Conservation (phyloP, 2,113 vertebrate genomes). For the Seriola rivoliana region DNA sequence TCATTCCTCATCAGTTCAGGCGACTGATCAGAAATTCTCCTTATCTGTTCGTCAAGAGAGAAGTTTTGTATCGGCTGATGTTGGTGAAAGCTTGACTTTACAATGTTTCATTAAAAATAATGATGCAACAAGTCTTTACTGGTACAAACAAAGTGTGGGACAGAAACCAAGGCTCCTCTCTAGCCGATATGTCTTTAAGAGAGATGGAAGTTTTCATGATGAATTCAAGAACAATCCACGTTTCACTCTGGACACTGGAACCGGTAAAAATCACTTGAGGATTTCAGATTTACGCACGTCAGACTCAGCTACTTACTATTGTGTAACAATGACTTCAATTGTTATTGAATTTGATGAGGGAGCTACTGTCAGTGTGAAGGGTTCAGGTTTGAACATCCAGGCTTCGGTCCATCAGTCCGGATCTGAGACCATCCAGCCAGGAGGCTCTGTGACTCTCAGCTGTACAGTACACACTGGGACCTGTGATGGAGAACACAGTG, state of each 20-base stretch:
- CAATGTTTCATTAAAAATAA: slow-evolving; percentile 20
- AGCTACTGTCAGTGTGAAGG: neutral
- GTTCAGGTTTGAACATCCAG: too few relatives aligned
- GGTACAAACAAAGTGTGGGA: slow-evolving; percentile 65
- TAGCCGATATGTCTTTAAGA: neutral
- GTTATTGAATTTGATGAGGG: neutral
- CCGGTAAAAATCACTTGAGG: slow-evolving; percentile 8
- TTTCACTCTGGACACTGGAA: neutral
- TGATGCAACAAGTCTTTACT: too few relatives aligned
- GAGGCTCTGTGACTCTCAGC: too few relatives aligned
- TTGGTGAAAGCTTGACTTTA: slow-evolving; percentile 12
- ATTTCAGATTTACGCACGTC: slow-evolving; percentile 42
- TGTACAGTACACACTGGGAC: too few relatives aligned
- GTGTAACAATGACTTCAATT: neutral
- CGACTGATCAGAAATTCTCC: neutral
- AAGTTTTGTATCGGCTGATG: neutral
- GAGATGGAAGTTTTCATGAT: slow-evolving; percentile 17
- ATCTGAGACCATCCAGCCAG: too few relatives aligned
- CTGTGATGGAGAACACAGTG: too few relatives aligned
- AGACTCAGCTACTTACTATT: slow-evolving; percentile 71
- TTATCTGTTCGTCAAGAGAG: too few relatives aligned
- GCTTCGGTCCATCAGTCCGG: too few relatives aligned
- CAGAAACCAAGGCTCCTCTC: slow-evolving; percentile 35
- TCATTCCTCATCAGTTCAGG: too few relatives aligned
- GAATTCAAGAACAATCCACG: slow-evolving; percentile 36